A percentile compares a stretch with the other conserved stretches of the same genome.
These are phyloP conservation scores for Paelopatides confundens DNA, from an alignment of 53 echinoderm and acorn worm species.

Conservation along the genomic window DNA sequence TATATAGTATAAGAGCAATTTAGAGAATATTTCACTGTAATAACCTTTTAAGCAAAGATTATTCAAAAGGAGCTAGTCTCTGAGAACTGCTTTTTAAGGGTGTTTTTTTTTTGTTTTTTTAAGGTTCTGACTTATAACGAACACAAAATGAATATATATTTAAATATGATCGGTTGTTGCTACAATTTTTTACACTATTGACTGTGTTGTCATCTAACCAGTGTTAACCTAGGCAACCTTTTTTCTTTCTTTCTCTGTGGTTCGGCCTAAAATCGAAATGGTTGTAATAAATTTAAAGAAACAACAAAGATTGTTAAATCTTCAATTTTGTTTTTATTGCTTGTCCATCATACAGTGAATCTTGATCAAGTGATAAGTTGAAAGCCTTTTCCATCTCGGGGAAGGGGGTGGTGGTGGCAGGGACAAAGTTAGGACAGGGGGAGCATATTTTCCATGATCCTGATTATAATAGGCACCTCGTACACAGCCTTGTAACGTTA, in stretches of 20 bases:
- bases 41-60: neutral
- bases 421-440: too few relatives aligned
- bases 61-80: conserved; percentile 3
- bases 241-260: neutral
- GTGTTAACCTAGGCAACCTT: neutral
- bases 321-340: too few relatives aligned
- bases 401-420: too few relatives aligned
- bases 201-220: neutral
- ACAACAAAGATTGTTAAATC: neutral
- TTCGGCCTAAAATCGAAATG: neutral
- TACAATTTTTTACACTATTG: neutral
- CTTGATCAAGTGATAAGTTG: too few relatives aligned
- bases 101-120: neutral
- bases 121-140: neutral
- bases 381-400: too few relatives aligned
- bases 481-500: too few relatives aligned
- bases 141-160: conserved; percentile 8
- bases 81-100: neutral
- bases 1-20: neutral
- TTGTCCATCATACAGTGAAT: too few relatives aligned
- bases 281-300: neutral
- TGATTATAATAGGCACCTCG: too few relatives aligned
- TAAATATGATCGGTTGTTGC: neutral
- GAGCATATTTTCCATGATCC: too few relatives aligned
- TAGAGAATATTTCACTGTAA: neutral